Evolutionary conservation across 2,888 invertebrate species (phyloP).

Genomic region (Eristalis intricaria): DNA sequence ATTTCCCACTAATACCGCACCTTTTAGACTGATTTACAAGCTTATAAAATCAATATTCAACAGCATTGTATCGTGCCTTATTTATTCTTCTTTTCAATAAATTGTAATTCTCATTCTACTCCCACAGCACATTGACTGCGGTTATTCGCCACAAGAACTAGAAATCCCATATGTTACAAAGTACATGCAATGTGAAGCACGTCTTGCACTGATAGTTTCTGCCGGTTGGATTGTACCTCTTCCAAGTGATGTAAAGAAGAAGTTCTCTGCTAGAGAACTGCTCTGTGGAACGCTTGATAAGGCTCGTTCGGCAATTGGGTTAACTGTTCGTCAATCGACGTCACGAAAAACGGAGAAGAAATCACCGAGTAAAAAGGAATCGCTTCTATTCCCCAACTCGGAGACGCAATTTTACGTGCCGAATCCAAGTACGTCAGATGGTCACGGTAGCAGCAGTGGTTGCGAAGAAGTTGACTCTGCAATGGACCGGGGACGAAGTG

Average conservation of each 20-base stretch:
- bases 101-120: not conserved
- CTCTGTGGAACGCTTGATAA: constrained; percentile 75
- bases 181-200: constrained; percentile 75
- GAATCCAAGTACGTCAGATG: constrained; percentile 55
- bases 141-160: constrained; percentile 76
- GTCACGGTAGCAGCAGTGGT: constrained; percentile 59
- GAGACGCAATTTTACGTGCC: constrained; percentile 68
- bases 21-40: constrained; percentile 43
- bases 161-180: constrained; percentile 74
- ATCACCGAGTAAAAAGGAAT: constrained; percentile 61
- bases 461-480: constrained; percentile 61
- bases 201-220: constrained; percentile 76
- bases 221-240: constrained; percentile 76
- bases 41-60: not conserved
- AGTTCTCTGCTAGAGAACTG: constrained; percentile 74
- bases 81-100: not conserved
- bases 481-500: constrained; percentile 66
- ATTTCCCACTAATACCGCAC: not conserved
- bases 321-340: constrained; percentile 48
- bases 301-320: constrained; percentile 74
- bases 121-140: constrained; percentile 76
- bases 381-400: constrained; percentile 45
- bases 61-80: not conserved
- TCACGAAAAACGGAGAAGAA: constrained; percentile 57
- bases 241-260: constrained; percentile 74